phyloP scores from a whole-genome alignment of 2,797 vertebrate species.

The Typhlichthys eigenmanni region DNA sequence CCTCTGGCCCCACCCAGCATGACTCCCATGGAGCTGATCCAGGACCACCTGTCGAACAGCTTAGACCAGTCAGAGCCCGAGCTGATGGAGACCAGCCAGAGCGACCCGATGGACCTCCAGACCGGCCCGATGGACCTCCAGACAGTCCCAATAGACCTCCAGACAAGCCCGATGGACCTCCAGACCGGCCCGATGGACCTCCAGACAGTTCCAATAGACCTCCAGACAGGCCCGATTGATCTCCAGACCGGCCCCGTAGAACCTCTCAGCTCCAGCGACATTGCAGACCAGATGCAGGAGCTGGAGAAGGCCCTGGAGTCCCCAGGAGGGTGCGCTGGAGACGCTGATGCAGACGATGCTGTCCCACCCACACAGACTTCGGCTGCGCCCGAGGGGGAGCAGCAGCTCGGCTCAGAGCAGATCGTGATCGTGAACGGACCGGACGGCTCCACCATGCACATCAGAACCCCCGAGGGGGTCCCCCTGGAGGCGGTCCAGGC shows the following conservation, averaged over 20 bases:
- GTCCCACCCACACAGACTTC: slow-evolving; percentile 15
- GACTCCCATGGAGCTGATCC: slow-evolving; percentile 45
- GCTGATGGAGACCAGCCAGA: slow-evolving; percentile 38
- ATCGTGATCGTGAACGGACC: slow-evolving; percentile 77
- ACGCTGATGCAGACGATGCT: neutral
- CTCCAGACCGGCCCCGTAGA: slow-evolving; percentile 24
- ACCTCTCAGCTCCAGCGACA: slow-evolving; percentile 31
- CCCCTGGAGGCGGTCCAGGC: slow-evolving; percentile 80
- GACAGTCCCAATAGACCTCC: slow-evolving; percentile 11
- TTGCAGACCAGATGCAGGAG: slow-evolving; percentile 56
- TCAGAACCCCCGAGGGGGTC: slow-evolving; percentile 74
- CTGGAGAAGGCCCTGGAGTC: slow-evolving; percentile 61
- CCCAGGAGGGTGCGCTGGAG: neutral
- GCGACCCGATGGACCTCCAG: slow-evolving; percentile 19
- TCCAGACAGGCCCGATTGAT: slow-evolving; percentile 17
- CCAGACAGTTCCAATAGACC: slow-evolving; percentile 19
- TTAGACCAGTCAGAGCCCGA: slow-evolving; percentile 17
- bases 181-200: slow-evolving; percentile 16
- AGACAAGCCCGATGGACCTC: slow-evolving; percentile 13
- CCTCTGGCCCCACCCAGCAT: slow-evolving; percentile 26
- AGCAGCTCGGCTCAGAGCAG: slow-evolving; percentile 77
- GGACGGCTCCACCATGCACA: slow-evolving; percentile 79
- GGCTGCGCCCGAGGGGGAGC: slow-evolving; percentile 57
- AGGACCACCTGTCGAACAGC: slow-evolving; percentile 17
- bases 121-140: slow-evolving; percentile 16